A percentile compares a stretch with the other conserved stretches of the same genome.
phyloP scores from a whole-genome alignment of 2,888 invertebrate genomes.

The Tiliacea aurago region DNA sequence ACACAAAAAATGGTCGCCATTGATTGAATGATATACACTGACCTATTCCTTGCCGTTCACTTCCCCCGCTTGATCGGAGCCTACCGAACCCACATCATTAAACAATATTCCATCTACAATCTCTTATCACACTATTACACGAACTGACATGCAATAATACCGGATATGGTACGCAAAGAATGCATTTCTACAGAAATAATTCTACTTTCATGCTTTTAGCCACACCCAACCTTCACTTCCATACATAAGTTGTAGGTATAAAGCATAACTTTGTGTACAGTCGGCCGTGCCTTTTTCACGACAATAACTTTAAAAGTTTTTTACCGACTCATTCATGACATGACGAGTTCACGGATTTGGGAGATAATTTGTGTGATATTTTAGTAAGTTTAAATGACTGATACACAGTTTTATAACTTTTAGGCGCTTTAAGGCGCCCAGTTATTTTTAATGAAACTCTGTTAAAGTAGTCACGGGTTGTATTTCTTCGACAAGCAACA shows the following conservation, averaged over 20 bases:
- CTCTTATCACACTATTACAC: constrained; percentile 16
- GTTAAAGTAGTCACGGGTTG: too few species aligned
- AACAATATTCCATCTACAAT: constrained; percentile 17
- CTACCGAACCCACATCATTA: constrained; percentile 15
- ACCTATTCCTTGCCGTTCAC: constrained; percentile 14
- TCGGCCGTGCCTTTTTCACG: constrained; percentile 35
- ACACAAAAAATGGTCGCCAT: constrained; percentile 39
- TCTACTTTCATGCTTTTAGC: constrained; percentile 54
- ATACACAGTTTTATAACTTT: background rate
- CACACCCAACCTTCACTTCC: constrained; percentile 42
- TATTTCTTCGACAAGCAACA: too few species aligned
- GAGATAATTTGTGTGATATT: constrained; percentile 1
- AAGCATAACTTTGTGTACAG: constrained; percentile 49
- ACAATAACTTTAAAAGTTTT: constrained; percentile 43
- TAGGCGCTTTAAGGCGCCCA: too few species aligned
- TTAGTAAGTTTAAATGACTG: background rate
- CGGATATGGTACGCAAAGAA: constrained; percentile 39
- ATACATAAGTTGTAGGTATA: constrained; percentile 28
- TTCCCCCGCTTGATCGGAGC: constrained; percentile 4
- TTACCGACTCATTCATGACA: constrained; percentile 30
- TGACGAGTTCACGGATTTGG: constrained; percentile 11
- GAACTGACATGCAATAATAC: constrained; percentile 27
- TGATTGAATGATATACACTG: constrained; percentile 19
- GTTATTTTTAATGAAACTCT: too few species aligned
- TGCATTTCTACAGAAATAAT: constrained; percentile 56